These are phyloP conservation scores for Corynorhinus townsendii DNA, from an alignment of 2,113 vertebrate genomes.

Conservation along the genomic window DNA sequence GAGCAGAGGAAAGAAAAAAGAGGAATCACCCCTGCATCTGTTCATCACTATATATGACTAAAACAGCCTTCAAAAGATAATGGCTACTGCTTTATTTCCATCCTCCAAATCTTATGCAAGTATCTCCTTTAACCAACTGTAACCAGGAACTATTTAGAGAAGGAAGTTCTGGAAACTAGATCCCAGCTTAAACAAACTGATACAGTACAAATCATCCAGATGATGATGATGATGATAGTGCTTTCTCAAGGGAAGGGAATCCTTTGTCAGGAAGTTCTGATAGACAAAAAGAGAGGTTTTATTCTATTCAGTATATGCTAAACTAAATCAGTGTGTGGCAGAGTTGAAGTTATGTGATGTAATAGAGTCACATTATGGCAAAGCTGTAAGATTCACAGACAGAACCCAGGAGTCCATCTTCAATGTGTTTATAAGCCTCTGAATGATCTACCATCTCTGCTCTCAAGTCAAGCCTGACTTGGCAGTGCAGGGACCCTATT, in stretches of 20 bases:
- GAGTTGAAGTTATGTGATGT: not conserved
- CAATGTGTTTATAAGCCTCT: not conserved
- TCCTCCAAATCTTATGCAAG: not conserved
- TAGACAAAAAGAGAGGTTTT: not conserved
- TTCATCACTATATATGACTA: not conserved
- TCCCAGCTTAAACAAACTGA: not conserved
- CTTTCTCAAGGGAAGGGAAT: not conserved
- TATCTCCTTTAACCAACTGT: not conserved
- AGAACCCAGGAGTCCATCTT: not conserved
- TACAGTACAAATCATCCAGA: not conserved
- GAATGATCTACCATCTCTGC: not conserved
- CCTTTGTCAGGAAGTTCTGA: not conserved
- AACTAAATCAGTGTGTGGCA: not conserved
- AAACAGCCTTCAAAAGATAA: not conserved
- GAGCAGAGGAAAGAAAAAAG: not conserved
- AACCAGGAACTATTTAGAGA: not conserved
- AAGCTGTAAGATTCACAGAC: not conserved
- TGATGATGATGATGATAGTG: not conserved
- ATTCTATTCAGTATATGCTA: not conserved
- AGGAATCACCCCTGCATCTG: not conserved
- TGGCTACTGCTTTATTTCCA: not conserved
- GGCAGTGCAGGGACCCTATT: not conserved
- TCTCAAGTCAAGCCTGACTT: not conserved
- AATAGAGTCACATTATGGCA: not conserved
- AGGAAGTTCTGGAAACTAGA: not conserved